A percentile compares a stretch with the other conserved stretches of the same genome.
These are phyloP conservation scores for Regulus satrapa DNA, from an alignment of 2,113 vertebrate genomes.

Conservation along the genomic window DNA sequence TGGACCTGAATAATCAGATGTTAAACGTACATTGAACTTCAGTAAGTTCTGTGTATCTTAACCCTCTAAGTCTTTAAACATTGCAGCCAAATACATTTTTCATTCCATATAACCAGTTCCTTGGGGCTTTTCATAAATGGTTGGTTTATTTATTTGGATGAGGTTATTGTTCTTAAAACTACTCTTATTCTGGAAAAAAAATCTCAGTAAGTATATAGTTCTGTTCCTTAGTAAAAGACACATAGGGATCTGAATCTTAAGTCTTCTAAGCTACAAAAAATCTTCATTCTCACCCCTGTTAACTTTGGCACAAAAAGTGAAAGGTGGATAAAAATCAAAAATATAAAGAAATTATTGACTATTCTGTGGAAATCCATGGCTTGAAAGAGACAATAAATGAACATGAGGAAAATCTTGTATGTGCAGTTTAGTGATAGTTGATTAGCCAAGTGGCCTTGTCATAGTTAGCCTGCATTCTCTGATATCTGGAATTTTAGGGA, in stretches of 20 bases:
- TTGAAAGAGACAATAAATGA: background rate
- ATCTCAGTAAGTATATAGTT: background rate
- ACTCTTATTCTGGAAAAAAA: background rate
- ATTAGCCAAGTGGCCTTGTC: background rate
- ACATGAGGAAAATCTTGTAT: background rate
- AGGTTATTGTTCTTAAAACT: background rate
- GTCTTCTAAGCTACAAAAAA: background rate
- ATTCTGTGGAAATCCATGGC: background rate
- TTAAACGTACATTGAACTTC: background rate
- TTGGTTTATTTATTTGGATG: background rate
- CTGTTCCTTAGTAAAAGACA: background rate
- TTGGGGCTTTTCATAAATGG: background rate
- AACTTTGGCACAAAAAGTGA: background rate
- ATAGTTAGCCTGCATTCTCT: background rate
- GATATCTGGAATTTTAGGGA: fast-evolving
- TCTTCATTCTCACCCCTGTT: background rate
- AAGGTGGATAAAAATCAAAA: background rate
- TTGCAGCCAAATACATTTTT: background rate
- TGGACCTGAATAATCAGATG: background rate
- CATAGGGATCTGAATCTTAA: background rate
- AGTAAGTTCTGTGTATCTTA: background rate
- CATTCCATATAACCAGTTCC: background rate
- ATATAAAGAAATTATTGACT: background rate
- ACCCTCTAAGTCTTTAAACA: background rate
- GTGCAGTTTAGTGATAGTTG: background rate